Evolutionary conservation across 2,797 vertebrate genomes (phyloP).

Genomic region (Arctocebus calabarensis): DNA sequence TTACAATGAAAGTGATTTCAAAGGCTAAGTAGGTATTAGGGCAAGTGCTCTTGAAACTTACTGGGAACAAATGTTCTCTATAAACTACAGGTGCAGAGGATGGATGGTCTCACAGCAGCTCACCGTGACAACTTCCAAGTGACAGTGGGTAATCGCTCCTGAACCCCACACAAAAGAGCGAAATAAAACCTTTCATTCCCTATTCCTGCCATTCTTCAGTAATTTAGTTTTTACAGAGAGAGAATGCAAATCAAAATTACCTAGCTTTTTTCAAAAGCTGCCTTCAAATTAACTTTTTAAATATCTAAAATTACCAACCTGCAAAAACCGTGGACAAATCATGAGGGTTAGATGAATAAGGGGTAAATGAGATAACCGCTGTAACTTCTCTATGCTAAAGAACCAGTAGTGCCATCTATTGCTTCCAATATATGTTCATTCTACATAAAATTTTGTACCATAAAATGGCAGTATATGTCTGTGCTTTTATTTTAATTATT

Average conservation of each 20-base stretch:
- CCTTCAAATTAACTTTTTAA: conserved; percentile 36
- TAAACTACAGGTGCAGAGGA: background rate
- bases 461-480: background rate
- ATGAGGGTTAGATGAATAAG: background rate
- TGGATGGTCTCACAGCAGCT: background rate
- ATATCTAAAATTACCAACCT: background rate
- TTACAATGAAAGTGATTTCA: background rate
- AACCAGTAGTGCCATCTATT: conserved; percentile 37
- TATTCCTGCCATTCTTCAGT: background rate
- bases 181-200: background rate
- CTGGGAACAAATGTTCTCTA: background rate
- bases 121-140: background rate
- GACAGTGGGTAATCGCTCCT: background rate
- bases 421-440: background rate
- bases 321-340: conserved; percentile 2
- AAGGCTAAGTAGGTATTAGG: background rate
- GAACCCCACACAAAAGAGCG: background rate
- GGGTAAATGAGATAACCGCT: background rate
- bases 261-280: rapidly evolving
- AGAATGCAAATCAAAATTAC: background rate
- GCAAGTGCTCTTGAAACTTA: background rate
- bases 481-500: background rate
- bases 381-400: background rate
- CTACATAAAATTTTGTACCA: background rate
- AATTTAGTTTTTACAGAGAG: background rate